Evolutionary conservation across 2,888 invertebrate genomes (phyloP), one percentile per base, ranked within the genome.

Genomic region (Baronia brevicornis): DNA sequence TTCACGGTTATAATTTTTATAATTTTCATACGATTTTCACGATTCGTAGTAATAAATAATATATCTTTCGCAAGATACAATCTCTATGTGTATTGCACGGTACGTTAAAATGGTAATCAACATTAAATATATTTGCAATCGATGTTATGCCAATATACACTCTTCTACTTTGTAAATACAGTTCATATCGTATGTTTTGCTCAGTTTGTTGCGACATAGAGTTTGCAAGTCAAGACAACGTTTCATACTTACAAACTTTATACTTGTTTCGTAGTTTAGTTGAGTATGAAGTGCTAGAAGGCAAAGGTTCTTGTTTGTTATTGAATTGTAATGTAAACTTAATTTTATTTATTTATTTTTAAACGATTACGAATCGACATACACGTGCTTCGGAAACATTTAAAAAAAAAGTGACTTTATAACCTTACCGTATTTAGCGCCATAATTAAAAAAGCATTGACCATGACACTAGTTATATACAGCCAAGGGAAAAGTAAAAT

Each of bases 241-340:
- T 65, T 78, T 70, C 67, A 68, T 77, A 75, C 72, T 77, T 75
- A 75, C 69, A 73, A 73, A 73, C 73, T 69, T 74, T 70, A 71
- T 70, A 63, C 62, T 70, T 59, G 70, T 71, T 66, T 63, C 65
- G 62, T 61, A 54, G 68, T 54, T 78, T 77, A 80, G 80, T 80
- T 69, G 67, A 60, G 49, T 63, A 61, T 61, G 60, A 54, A 66
- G 64, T 68, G 69, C 65, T 75, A 71, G 65, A 68, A 73, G 66
- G 70, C 68, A 73, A 69, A 72, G 70, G 71, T 68, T 59, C 59
- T 59, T 59, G 57, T 50, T 53, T 41, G 47, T 10, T 56, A 45
- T 48, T 30, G 33, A 19, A 21, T 30, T 28, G 23, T 18, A 28
- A 24, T 22, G 18, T 19, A 13, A 36, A 33, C 28, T 34, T 36